These are phyloP conservation scores for Prosapia bicincta DNA, from an alignment of 2,888 invertebrate species.

Conservation along the genomic window DNA sequence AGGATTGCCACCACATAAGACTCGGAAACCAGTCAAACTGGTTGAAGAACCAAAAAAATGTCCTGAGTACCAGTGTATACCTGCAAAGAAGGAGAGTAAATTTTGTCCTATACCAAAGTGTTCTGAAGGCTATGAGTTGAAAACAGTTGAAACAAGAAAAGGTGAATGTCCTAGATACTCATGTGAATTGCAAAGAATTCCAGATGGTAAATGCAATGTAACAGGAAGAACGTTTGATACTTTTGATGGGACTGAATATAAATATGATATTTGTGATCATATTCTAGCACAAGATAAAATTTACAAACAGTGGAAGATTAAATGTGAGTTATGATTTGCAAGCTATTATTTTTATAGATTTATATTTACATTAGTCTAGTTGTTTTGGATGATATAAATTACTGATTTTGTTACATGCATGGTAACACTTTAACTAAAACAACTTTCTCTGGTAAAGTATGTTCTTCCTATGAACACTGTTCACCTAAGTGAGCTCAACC, in stretches of 20 bases:
- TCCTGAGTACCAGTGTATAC: slow-evolving; percentile 36
- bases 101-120: slow-evolving; percentile 26
- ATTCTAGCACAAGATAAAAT: slow-evolving; percentile 67
- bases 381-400: no score
- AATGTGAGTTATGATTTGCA: slow-evolving; percentile 62
- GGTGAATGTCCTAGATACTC: slow-evolving; percentile 51
- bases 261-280: slow-evolving; percentile 79
- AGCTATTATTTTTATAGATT: no score
- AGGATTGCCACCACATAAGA: slow-evolving; percentile 10
- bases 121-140: slow-evolving; percentile 24
- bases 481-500: no score
- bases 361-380: no score
- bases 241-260: slow-evolving; percentile 74
- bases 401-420: no score
- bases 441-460: no score
- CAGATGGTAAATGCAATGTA: slow-evolving; percentile 65
- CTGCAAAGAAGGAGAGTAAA: slow-evolving; percentile 13
- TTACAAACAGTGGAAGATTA: slow-evolving; percentile 65
- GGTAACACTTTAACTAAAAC: no score
- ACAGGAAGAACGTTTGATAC: slow-evolving; percentile 74
- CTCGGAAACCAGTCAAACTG: neutral
- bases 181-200: slow-evolving; percentile 54
- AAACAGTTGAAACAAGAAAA: slow-evolving; percentile 4
- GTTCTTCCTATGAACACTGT: no score
- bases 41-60: slow-evolving; percentile 20